Conservation (phyloP, 2,797 vertebrate species). For the Microctenopoma stevenorrisi region DNA sequence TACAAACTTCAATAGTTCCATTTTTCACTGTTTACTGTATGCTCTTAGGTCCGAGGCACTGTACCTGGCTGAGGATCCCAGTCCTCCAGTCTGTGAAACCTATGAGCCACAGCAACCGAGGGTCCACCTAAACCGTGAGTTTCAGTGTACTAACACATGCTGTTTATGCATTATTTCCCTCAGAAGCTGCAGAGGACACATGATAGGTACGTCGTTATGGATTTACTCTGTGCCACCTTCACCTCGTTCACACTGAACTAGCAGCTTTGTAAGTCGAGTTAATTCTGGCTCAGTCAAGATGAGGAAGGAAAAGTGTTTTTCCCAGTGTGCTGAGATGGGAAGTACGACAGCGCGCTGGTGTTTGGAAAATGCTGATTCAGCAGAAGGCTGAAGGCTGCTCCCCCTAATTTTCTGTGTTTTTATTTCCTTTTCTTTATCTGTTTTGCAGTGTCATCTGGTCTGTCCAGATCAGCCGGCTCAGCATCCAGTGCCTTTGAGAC, state of each 20-base stretch:
- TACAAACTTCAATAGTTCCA: background rate
- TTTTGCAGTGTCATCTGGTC: constrained; percentile 74
- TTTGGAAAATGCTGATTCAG: constrained; percentile 37
- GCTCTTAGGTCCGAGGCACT: constrained; percentile 81
- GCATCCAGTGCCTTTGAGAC: constrained; percentile 84
- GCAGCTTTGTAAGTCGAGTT: background rate
- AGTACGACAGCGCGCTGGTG: constrained; percentile 2
- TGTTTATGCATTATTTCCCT: too few species aligned
- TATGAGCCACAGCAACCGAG: constrained; percentile 71
- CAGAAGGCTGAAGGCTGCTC: constrained; percentile 15
- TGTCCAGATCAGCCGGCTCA: constrained; percentile 80
- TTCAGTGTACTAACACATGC: background rate
- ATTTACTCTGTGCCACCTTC: background rate
- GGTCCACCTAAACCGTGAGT: constrained; percentile 77
- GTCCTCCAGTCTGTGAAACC: constrained; percentile 68
- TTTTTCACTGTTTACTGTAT: background rate
- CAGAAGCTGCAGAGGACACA: background rate
- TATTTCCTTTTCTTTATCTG: constrained; percentile 24
- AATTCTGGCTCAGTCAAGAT: background rate
- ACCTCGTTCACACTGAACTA: background rate
- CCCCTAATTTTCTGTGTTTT: constrained; percentile 5
- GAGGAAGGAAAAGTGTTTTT: constrained; percentile 19
- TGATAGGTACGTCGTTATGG: too few species aligned
- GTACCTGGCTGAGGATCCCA: constrained; percentile 78
- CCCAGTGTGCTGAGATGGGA: constrained; percentile 26